Percentiles rank a stretch among this genome's conserved stretches.
Evolutionary conservation across 2,888 invertebrate genomes (phyloP).

Genomic region (Anorthoa munda): DNA sequence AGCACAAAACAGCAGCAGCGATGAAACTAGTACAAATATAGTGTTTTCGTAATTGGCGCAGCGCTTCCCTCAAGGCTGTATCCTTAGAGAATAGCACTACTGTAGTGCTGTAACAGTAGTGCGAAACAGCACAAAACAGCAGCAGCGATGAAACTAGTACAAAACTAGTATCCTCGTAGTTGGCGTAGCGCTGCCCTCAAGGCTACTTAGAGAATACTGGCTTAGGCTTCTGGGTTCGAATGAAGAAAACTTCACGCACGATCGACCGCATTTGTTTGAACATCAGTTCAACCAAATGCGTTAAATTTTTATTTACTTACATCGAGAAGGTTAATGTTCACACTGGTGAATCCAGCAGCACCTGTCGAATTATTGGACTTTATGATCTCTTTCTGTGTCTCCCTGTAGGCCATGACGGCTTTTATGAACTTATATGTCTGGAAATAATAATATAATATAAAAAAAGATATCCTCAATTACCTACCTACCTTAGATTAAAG

Average conservation of each 20-base stretch:
- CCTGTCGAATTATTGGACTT: slow-evolving; percentile 57
- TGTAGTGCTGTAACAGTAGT: too few relatives aligned
- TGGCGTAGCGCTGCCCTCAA: too few relatives aligned
- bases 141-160: too few relatives aligned
- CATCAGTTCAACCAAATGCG: not conserved
- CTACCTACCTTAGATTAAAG: not conserved
- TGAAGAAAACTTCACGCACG: not conserved
- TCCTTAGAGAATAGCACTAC: too few relatives aligned
- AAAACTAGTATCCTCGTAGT: too few relatives aligned
- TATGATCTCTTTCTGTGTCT: slow-evolving; percentile 68
- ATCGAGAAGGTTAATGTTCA: slow-evolving; percentile 78
- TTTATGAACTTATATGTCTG: slow-evolving; percentile 76
- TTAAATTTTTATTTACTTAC: slow-evolving; percentile 63
- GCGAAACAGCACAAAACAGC: too few relatives aligned
- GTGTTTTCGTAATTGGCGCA: too few relatives aligned
- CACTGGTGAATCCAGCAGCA: slow-evolving; percentile 71
- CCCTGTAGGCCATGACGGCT: slow-evolving; percentile 71
- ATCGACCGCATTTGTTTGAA: not conserved
- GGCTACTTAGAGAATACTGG: too few relatives aligned
- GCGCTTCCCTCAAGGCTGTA: too few relatives aligned
- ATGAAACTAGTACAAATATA: too few relatives aligned
- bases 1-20: too few relatives aligned
- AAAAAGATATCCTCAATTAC: not conserved
- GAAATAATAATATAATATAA: slow-evolving; percentile 43
- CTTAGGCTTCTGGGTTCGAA: not conserved